phyloP scores from a whole-genome alignment of 92 coral and sea anemone species.

The Pocillopora grandis region DNA sequence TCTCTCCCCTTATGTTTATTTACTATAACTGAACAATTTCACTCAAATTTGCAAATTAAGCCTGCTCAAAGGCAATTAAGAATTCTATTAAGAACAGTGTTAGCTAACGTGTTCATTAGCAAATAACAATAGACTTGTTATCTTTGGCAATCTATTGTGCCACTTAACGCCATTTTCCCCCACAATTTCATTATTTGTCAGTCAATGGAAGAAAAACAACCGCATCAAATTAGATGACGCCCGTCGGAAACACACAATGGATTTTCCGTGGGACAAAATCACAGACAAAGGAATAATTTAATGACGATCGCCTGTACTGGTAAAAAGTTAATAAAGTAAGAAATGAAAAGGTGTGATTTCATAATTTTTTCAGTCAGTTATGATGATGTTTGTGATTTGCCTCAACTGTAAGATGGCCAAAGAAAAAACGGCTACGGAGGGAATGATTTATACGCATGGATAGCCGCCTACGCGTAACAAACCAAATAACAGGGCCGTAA shows the following conservation, averaged over 20 bases:
- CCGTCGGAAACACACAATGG: constrained; percentile 36
- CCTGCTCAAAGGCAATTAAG: constrained; percentile 28
- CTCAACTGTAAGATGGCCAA: too few species aligned
- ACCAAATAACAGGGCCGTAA: too few species aligned
- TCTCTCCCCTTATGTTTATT: constrained; percentile 3
- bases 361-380: too few species aligned
- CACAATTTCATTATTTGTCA: constrained; percentile 4
- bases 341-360: neutral
- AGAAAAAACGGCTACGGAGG: too few species aligned
- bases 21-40: constrained; percentile 10
- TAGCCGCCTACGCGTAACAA: too few species aligned
- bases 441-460: too few species aligned
- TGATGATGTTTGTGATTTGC: too few species aligned
- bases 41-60: constrained; percentile 35
- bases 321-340: constrained; percentile 2
- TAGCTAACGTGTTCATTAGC: constrained; percentile 20
- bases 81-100: constrained; percentile 32
- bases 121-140: constrained; percentile 29
- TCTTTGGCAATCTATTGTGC: constrained; percentile 25
- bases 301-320: constrained; percentile 5
- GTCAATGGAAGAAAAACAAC: constrained; percentile 26
- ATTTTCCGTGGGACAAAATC: constrained; percentile 43
- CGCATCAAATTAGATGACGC: constrained; percentile 10
- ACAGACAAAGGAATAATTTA: constrained; percentile 27
- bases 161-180: constrained; percentile 21